phyloP scores from a whole-genome alignment of 2,113 vertebrate species.

The Pantherophis guttatus region DNA sequence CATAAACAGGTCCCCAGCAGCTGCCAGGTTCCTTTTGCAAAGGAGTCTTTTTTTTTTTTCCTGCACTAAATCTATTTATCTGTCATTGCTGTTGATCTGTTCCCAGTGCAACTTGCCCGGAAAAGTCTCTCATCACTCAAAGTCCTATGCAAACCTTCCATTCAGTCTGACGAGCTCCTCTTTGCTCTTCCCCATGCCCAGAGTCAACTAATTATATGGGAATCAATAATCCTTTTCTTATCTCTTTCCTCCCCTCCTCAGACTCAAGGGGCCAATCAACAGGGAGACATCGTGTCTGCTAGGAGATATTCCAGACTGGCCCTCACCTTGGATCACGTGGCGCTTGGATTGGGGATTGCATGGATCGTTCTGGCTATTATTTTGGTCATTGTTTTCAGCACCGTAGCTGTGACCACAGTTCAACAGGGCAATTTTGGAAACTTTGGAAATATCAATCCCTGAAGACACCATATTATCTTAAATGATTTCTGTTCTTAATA shows the following conservation, averaged over 20 bases:
- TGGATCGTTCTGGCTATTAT: neutral
- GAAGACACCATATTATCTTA: neutral
- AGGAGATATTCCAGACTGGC: slow-evolving; percentile 33
- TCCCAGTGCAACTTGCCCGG: neutral
- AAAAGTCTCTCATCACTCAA: neutral
- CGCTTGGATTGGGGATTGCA: slow-evolving; percentile 40
- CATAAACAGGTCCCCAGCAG: neutral
- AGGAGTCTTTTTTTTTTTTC: too few relatives aligned
- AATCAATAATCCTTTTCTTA: neutral
- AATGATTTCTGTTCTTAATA: neutral
- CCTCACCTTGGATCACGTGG: slow-evolving; percentile 23
- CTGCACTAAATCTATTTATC: neutral
- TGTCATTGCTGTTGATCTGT: neutral
- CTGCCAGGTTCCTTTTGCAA: too few relatives aligned
- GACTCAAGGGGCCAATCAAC: slow-evolving; percentile 36
- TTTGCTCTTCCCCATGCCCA: too few relatives aligned
- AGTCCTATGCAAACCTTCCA: neutral
- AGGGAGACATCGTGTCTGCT: slow-evolving; percentile 4
- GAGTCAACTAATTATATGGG: neutral
- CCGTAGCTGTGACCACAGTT: neutral
- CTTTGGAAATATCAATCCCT: neutral
- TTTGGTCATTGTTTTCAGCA: neutral
- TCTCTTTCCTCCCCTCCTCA: neutral
- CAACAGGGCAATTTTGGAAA: accelerated
- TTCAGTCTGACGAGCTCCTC: neutral